A percentile compares a stretch with the other conserved stretches of the same genome.
Conservation (phyloP, 2,888 invertebrate species). For the Calephelis perditalis region DNA sequence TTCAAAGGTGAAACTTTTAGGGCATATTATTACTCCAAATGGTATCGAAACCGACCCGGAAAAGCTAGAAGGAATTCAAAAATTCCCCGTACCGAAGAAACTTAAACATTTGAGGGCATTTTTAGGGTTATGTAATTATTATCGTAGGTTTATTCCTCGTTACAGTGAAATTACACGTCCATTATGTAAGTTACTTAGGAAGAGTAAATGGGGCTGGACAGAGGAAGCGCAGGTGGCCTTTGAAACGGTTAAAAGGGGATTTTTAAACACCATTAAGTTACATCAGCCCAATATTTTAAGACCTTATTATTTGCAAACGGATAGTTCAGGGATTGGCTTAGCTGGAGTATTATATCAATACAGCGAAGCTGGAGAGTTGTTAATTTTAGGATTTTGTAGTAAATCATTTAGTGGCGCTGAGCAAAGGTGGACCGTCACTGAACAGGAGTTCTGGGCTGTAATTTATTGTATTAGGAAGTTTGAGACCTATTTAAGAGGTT, state of each 20-base stretch:
- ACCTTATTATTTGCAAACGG: conserved; percentile 31
- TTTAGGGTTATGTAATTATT: conserved; percentile 33
- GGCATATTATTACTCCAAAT: conserved; percentile 25
- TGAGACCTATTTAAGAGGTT: conserved; percentile 32
- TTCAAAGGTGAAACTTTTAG: conserved; percentile 29
- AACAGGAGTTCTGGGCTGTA: conserved; percentile 32
- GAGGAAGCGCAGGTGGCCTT: conserved; percentile 24
- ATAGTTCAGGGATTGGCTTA: conserved; percentile 27
- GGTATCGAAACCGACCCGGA: conserved; percentile 24
- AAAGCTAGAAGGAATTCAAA: conserved; percentile 25
- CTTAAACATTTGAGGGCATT: conserved; percentile 31
- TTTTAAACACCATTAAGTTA: conserved; percentile 23
- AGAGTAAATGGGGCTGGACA: conserved; percentile 27
- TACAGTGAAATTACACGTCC: conserved; percentile 25
- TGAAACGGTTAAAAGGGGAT: conserved; percentile 25
- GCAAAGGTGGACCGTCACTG: conserved; percentile 31
- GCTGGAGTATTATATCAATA: conserved; percentile 30
- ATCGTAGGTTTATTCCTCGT: conserved; percentile 29
- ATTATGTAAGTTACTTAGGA: conserved; percentile 30
- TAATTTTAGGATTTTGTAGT: conserved; percentile 29
- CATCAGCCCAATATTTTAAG: conserved; percentile 23
- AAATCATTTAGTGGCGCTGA: conserved; percentile 25
- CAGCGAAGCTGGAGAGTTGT: conserved; percentile 20
- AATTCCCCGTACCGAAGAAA: conserved; percentile 30
- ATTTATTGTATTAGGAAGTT: conserved; percentile 31